Percentiles rank a stretch among this genome's conserved stretches.
Evolutionary conservation across 1,140 invertebrate species (phyloP).

Genomic region (Brachionus calyciflorus): DNA sequence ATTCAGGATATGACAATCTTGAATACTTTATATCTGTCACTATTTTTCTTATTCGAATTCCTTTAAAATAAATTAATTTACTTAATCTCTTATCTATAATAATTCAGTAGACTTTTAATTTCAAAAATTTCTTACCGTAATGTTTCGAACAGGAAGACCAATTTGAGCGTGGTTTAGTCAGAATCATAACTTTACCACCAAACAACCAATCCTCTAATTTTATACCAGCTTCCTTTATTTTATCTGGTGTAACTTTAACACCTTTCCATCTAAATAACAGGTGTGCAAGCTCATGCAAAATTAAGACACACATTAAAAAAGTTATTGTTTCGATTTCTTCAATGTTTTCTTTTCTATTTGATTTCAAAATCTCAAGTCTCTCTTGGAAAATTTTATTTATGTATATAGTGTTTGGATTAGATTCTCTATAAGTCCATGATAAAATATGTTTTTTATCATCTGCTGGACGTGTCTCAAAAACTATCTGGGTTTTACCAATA

Average conservation of each 20-base stretch:
- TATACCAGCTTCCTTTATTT: neutral
- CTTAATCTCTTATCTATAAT: too few relatives aligned
- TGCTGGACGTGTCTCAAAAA: neutral
- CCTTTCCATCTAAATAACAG: neutral
- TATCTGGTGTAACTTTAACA: slow-evolving; percentile 1
- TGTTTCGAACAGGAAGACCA: neutral
- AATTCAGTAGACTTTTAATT: too few relatives aligned
- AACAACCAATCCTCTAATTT: slow-evolving; percentile 28
- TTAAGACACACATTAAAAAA: neutral
- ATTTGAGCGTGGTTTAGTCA: neutral
- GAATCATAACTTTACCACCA: neutral
- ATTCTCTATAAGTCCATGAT: slow-evolving; percentile 6
- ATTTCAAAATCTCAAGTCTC: slow-evolving; percentile 1
- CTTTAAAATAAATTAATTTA: neutral
- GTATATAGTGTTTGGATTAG: neutral
- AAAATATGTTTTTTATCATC: neutral
- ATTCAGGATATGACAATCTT: neutral
- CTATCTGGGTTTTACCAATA: neutral
- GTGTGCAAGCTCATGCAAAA: slow-evolving; percentile 20
- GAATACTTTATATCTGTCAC: neutral
- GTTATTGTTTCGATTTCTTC: slow-evolving; percentile 31
- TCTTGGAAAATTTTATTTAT: slow-evolving; percentile 4
- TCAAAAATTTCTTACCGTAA: neutral
- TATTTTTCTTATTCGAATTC: slow-evolving; percentile 8
- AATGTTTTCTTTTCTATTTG: neutral